Evolutionary conservation across 2,888 invertebrate species (phyloP).

Genomic region (Agonopterix arenella): DNA sequence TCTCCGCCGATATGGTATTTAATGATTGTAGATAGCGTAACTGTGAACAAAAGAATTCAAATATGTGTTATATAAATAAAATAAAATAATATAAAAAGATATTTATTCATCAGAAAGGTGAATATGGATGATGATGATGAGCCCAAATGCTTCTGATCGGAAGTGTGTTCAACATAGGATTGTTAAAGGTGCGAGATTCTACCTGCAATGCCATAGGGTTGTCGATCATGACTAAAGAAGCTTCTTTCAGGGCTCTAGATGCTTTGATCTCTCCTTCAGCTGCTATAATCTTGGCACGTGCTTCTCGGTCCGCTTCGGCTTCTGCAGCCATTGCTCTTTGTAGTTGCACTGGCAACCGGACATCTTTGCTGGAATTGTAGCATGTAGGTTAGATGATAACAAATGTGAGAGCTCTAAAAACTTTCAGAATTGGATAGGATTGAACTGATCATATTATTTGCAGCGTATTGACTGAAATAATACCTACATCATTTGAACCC

Average conservation of each 20-base stretch:
- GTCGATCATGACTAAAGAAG: conserved; percentile 89
- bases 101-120: too few relatives aligned
- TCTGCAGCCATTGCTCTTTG: conserved; percentile 84
- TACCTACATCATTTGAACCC: too few relatives aligned
- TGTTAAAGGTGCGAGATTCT: conserved; percentile 5
- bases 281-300: conserved; percentile 82
- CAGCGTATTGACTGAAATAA: too few relatives aligned
- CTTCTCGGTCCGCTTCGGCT: conserved; percentile 81
- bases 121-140: too few relatives aligned
- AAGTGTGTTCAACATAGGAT: too few relatives aligned
- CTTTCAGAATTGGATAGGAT: too few relatives aligned
- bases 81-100: too few relatives aligned
- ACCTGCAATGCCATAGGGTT: conserved; percentile 84
- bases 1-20: conserved; percentile 94
- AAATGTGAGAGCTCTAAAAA: not conserved
- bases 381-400: not conserved
- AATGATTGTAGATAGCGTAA: conserved; percentile 93
- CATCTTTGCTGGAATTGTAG: conserved; percentile 55
- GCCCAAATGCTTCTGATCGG: too few relatives aligned
- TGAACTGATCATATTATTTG: too few relatives aligned
- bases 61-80: not conserved
- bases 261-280: conserved; percentile 91
- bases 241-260: conserved; percentile 89
- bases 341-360: conserved; percentile 73
- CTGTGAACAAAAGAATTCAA: conserved; percentile 52